Evolutionary conservation across 1,140 invertebrate genomes (phyloP).

Genomic region (Pectinophora gossypiella): DNA sequence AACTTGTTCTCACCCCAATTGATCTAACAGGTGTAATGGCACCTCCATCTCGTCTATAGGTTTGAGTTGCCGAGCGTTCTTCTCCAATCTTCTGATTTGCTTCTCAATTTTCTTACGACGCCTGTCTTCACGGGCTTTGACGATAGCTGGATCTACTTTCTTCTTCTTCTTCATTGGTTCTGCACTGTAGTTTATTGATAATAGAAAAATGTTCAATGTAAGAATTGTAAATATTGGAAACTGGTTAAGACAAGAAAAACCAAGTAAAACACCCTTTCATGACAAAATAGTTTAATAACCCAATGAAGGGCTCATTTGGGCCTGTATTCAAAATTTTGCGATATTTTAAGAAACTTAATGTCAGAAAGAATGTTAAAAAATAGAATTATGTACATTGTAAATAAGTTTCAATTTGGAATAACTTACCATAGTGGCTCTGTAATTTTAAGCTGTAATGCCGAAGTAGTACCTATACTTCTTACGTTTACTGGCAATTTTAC

Average conservation of each 20-base stretch:
- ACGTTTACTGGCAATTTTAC: constrained; percentile 25
- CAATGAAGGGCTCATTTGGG: too few species aligned
- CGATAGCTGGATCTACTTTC: constrained; percentile 85
- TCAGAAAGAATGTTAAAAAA: too few species aligned
- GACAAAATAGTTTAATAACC: too few species aligned
- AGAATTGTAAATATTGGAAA: too few species aligned
- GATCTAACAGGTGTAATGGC: constrained; percentile 79
- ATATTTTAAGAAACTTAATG: too few species aligned
- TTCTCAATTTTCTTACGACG: constrained; percentile 89
- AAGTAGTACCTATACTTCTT: constrained; percentile 40
- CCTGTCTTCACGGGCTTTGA: constrained; percentile 87
- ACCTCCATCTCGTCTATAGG: constrained; percentile 89
- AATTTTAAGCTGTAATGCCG: constrained; percentile 47
- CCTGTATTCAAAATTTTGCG: too few species aligned
- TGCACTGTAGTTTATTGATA: constrained; percentile 52
- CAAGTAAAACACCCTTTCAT: too few species aligned
- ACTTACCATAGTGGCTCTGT: constrained; percentile 61
- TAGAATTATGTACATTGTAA: too few species aligned
- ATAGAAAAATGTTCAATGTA: too few species aligned
- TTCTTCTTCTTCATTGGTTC: constrained; percentile 94
- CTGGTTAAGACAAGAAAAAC: too few species aligned
- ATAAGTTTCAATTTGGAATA: too few species aligned
- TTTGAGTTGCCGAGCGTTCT: constrained; percentile 85
- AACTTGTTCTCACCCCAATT: constrained; percentile 79
- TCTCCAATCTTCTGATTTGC: constrained; percentile 86